Conservation (phyloP, 2,113 vertebrate species). For the Phylloscopus trochilus region DNA sequence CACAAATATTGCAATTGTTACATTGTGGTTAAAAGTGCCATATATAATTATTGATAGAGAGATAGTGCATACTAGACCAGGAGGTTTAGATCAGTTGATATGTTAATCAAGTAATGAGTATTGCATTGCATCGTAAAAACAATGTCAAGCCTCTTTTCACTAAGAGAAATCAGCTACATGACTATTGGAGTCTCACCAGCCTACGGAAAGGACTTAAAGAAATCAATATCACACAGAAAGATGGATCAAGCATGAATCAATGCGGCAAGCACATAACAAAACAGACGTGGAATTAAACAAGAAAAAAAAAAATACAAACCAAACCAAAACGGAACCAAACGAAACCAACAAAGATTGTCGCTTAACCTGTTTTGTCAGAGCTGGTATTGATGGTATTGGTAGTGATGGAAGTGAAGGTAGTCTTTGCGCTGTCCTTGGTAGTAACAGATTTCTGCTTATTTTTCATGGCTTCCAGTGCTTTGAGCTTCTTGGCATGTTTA, state of each 20-base stretch:
- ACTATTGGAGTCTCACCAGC: neutral
- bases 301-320: neutral
- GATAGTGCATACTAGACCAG: neutral
- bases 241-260: slow-evolving; percentile 64
- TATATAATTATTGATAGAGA: neutral
- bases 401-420: slow-evolving; percentile 84
- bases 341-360: slow-evolving; percentile 71
- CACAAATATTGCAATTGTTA: neutral
- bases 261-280: slow-evolving; percentile 56
- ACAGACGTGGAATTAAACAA: slow-evolving; percentile 57
- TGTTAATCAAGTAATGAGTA: neutral
- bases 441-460: slow-evolving; percentile 89
- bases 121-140: neutral
- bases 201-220: neutral
- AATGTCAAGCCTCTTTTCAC: slow-evolving; percentile 28
- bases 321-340: neutral
- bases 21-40: neutral
- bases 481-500: slow-evolving; percentile 99
- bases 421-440: slow-evolving; percentile 87
- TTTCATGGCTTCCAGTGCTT: slow-evolving; percentile 94
- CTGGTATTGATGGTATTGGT: slow-evolving; percentile 82
- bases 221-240: slow-evolving; percentile 47
- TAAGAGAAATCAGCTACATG: neutral
- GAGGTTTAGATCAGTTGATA: neutral
- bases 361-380: slow-evolving; percentile 90